phyloP scores from a whole-genome alignment of 2,888 invertebrate genomes.

The Allacma fusca region DNA sequence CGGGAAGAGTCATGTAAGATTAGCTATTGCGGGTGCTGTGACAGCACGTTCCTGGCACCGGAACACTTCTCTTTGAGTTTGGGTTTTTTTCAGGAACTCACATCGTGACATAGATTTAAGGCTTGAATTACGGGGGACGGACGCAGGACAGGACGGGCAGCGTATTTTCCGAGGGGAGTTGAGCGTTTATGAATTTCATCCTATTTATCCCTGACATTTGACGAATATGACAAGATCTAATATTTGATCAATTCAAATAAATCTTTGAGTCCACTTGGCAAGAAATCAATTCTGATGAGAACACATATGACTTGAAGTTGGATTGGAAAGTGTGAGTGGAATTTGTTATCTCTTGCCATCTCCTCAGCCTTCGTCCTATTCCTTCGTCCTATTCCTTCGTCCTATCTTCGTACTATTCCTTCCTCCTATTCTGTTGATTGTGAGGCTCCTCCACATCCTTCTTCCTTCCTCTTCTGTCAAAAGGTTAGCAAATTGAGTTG shows the following conservation, averaged over 20 bases:
- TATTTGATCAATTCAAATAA: slow-evolving; percentile 39
- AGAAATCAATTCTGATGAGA: slow-evolving; percentile 41
- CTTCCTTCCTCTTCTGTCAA: background rate
- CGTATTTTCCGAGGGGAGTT: too few relatives aligned
- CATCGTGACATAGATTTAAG: background rate
- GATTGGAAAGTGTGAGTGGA: slow-evolving; percentile 41
- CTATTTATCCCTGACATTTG: slow-evolving; percentile 45
- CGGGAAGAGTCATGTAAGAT: too few relatives aligned
- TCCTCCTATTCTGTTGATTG: too few relatives aligned
- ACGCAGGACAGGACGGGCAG: background rate
- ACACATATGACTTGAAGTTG: background rate
- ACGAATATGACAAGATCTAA: slow-evolving; percentile 43
- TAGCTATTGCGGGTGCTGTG: too few relatives aligned
- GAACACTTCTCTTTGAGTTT: too few relatives aligned
- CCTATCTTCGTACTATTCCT: too few relatives aligned
- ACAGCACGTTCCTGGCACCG: too few relatives aligned
- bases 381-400: too few relatives aligned
- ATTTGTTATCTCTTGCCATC: slow-evolving; percentile 5
- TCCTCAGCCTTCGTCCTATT: background rate
- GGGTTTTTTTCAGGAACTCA: background rate
- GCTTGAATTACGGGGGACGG: slow-evolving; percentile 5
- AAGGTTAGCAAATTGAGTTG: too few relatives aligned
- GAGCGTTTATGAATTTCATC: slow-evolving; percentile 22
- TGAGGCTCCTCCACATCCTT: too few relatives aligned
- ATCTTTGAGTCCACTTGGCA: slow-evolving; percentile 25